Evolutionary conservation across 2,113 vertebrate species (phyloP).

Genomic region (Brienomyrus brachyistius): DNA sequence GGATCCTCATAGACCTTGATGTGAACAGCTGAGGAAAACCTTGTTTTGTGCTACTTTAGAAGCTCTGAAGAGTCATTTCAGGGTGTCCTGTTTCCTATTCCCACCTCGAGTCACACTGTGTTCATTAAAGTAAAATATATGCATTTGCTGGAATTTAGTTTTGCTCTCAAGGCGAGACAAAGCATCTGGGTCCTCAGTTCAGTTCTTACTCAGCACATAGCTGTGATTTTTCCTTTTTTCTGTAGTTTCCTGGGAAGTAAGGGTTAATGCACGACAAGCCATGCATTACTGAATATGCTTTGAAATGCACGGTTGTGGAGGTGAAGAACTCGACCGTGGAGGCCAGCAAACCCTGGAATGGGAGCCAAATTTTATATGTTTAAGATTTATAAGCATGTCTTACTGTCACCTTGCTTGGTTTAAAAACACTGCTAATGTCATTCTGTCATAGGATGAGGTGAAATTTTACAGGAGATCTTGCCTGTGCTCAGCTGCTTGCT

Average conservation of each 20-base stretch:
- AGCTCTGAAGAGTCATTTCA: not conserved
- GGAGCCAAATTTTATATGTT: not conserved
- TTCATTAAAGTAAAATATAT: not conserved
- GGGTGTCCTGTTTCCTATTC: not conserved
- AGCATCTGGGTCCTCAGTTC: not conserved
- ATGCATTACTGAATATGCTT: not conserved
- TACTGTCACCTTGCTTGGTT: not conserved
- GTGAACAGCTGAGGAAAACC: not conserved
- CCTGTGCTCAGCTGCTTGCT: not conserved
- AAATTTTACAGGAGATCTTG: not conserved
- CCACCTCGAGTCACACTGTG: not conserved
- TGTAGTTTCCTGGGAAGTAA: not conserved
- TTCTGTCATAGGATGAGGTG: not conserved
- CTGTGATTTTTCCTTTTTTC: not conserved
- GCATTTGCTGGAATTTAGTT: not conserved
- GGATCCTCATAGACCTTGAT: not conserved
- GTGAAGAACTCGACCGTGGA: not conserved
- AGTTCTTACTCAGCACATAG: not conserved
- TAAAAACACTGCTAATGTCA: not conserved
- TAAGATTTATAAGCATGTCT: not conserved
- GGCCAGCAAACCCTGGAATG: not conserved
- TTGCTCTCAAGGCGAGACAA: not conserved
- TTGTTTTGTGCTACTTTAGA: not conserved
- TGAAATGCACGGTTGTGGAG: not conserved
- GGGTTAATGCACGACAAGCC: not conserved